A percentile compares a stretch with the other conserved stretches of the same genome.
Evolutionary conservation across 2,797 vertebrate species (phyloP).

Genomic region (Lepidocolaptes lacrymiger): DNA sequence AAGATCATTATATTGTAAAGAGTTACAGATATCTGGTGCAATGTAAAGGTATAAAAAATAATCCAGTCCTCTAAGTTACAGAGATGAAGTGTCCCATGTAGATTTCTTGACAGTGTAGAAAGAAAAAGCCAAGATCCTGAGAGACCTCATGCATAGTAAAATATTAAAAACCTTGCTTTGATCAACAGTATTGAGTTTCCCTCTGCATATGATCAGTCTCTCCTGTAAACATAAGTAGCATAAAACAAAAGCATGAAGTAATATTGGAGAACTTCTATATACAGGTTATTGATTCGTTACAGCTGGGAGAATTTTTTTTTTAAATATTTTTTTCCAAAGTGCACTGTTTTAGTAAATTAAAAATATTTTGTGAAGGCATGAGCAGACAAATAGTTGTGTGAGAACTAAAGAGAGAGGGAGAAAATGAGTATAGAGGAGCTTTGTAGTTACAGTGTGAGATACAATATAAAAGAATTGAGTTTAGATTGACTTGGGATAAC

Average conservation of each 20-base stretch:
- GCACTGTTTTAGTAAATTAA: background rate
- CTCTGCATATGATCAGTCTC: background rate
- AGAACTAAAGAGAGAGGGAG: background rate
- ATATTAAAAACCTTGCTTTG: background rate
- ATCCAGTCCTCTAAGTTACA: background rate
- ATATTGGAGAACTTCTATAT: background rate
- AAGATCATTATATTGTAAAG: background rate
- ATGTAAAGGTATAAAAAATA: background rate
- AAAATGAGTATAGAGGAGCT: background rate
- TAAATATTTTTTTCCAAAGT: background rate
- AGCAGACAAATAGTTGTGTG: background rate
- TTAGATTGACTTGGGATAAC: fast-evolving
- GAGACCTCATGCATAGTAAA: background rate
- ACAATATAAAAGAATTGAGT: background rate
- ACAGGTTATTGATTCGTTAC: background rate
- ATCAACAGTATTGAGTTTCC: background rate
- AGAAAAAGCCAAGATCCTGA: background rate
- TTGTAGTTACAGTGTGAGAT: background rate
- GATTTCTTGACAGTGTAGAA: background rate
- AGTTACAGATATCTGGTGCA: background rate
- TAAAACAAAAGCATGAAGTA: background rate
- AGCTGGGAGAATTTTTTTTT: background rate
- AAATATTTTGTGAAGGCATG: background rate
- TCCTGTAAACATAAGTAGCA: background rate
- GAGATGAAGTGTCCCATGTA: background rate